Evolutionary conservation across 2,113 vertebrate species (phyloP), one percentile per base, ranked within the genome.

Genomic region (Piliocolobus tephrosceles): DNA sequence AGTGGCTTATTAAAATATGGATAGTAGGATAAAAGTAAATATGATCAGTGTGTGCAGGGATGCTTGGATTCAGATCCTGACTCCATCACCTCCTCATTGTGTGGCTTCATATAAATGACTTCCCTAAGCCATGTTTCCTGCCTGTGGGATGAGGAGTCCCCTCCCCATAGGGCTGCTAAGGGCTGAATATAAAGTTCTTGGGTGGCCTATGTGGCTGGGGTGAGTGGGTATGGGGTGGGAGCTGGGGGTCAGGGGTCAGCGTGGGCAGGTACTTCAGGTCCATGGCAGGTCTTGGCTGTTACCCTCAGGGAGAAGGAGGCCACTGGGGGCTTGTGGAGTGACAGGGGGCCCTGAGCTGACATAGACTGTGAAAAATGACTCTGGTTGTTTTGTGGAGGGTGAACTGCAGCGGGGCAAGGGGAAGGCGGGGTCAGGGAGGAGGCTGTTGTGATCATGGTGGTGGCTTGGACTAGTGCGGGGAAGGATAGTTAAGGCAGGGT

Each of bases 361-460:
- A 11, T 3, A 3, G 0, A 1, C 22, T n/a, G 4, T 61, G 57
- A 79, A 86, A 85, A 47, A 52, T 45, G 10, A 35, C 14, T 64
- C n/a, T 75, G 61, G 27, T 1, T 72, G 35, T 75, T 50, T 30
- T 3, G 0, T 38, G 47, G 70, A 80, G 11, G 61, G 20, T 1
- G 38, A 38, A 55, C 18, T 5, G 5, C 35, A 43, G 17, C 52
- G 6, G 45, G 14, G 0, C 14, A 40, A 25, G 27, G 1, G 5
- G 16, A 14, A 32, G 84, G 9, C 17, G 6, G 32, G 30, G 30
- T 3, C 38, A 7, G 27, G 22, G 73, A 86, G 23, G 72, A 91
- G 72, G 20, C 30, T 79, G 30, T 2, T 4, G 1, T 8, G 9
- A 45, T 23, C 40, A 61, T 0, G 0, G 2, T 30, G 6, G 45